Conservation (phyloP, 2,797 vertebrate genomes). For the Ambastaia sidthimunki region DNA sequence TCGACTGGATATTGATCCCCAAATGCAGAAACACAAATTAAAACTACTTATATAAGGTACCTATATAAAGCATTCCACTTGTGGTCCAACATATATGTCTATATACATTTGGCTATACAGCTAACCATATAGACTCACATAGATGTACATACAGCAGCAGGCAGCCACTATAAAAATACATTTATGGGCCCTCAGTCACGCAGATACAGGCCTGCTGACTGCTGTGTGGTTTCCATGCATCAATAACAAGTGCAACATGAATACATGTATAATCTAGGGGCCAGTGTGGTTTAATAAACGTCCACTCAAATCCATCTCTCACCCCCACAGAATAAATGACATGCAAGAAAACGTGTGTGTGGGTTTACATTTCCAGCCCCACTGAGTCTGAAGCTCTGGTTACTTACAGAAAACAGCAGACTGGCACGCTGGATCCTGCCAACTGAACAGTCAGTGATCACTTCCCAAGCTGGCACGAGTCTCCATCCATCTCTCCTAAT, state of each 20-base stretch:
- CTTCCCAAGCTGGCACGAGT: conserved; percentile 74
- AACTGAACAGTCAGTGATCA: conserved; percentile 79
- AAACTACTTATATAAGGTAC: conserved; percentile 70
- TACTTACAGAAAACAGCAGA: conserved; percentile 67
- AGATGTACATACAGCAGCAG: not conserved
- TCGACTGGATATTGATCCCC: conserved; percentile 73
- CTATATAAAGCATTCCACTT: conserved; percentile 65
- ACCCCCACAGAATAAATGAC: conserved; percentile 65
- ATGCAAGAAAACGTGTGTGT: conserved; percentile 44
- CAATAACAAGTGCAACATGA: conserved; percentile 67
- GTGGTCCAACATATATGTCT: conserved; percentile 65
- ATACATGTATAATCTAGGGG: conserved; percentile 77
- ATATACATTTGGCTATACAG: conserved; percentile 61
- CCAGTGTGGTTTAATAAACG: conserved; percentile 67
- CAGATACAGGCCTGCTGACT: conserved; percentile 78
- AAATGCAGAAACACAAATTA: conserved; percentile 74
- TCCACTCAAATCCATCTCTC: conserved; percentile 72
- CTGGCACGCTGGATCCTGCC: conserved; percentile 73
- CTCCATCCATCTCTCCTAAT: conserved; percentile 76
- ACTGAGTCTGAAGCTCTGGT: conserved; percentile 49
- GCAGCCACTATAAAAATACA: conserved; percentile 74
- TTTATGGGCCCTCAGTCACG: conserved; percentile 80
- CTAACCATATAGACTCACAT: no score
- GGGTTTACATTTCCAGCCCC: conserved; percentile 21
- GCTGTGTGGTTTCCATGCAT: conserved; percentile 70